phyloP scores from a whole-genome alignment of 2,797 vertebrate genomes.

The Acanthiza pusilla region DNA sequence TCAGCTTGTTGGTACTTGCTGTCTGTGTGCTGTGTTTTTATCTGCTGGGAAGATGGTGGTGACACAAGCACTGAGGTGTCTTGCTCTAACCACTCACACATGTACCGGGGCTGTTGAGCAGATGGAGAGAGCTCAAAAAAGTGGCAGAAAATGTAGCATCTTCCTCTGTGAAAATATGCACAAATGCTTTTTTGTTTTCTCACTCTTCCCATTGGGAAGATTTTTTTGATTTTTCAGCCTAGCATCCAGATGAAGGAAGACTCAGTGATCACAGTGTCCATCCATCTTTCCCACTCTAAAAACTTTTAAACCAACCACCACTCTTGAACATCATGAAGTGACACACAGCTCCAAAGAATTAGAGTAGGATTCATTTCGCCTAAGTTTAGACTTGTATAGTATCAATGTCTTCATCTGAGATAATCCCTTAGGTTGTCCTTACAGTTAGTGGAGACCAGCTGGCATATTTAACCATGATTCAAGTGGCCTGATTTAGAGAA shows the following conservation, averaged over 20 bases:
- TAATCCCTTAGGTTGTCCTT: slow-evolving; percentile 8
- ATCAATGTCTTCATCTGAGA: background rate
- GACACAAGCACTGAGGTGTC: background rate
- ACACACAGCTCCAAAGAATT: background rate
- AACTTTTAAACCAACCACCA: background rate
- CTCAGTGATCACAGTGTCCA: background rate
- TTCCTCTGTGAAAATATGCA: background rate
- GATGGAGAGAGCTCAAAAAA: background rate
- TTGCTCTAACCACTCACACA: background rate
- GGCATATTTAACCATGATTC: background rate
- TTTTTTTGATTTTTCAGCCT: background rate
- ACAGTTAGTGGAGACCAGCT: slow-evolving; percentile 8
- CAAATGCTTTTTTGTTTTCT: background rate
- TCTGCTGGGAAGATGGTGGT: background rate
- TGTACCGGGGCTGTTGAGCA: background rate
- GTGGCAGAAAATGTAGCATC: background rate
- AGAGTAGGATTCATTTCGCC: slow-evolving; percentile 19
- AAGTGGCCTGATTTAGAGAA: background rate
- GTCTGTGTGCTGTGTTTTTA: background rate
- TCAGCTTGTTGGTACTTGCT: background rate
- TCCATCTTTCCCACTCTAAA: background rate
- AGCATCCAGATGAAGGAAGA: background rate
- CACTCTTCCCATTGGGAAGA: background rate
- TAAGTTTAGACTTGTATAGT: slow-evolving; percentile 19
- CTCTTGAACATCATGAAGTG: background rate